These are phyloP conservation scores for Hermaeophaga mercurialis DNA, from an alignment of 2,888 invertebrate genomes.

Conservation along the genomic window DNA sequence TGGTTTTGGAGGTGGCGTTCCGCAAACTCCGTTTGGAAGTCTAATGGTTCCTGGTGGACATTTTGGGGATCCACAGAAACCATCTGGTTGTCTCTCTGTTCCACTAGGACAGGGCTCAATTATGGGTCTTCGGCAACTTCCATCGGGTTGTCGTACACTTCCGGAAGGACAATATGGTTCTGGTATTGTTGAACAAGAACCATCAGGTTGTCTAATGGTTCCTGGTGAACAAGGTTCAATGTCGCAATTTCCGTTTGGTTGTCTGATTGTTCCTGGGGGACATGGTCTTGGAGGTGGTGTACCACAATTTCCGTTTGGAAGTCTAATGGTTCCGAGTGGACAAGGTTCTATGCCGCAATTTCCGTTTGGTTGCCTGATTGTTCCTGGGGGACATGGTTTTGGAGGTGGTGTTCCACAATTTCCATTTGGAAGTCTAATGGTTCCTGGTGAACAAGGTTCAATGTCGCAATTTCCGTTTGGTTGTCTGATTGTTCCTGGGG, in stretches of 20 bases:
- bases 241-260: constrained; percentile 22
- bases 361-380: constrained; percentile 25
- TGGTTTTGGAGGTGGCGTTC: constrained; percentile 1
- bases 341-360: constrained; percentile 21
- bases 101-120: constrained; percentile 34
- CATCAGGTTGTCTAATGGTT: constrained; percentile 16
- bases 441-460: constrained; percentile 18
- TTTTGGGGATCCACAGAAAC: constrained; percentile 17
- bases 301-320: constrained; percentile 19
- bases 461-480: constrained; percentile 27
- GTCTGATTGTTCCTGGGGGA: constrained; percentile 23
- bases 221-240: constrained; percentile 29
- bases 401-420: constrained; percentile 11
- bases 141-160: constrained; percentile 15
- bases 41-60: constrained; percentile 31
- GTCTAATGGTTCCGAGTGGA: constrained; percentile 28
- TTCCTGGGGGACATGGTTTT: constrained; percentile 32
- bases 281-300: constrained; percentile 23
- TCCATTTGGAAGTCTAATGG: constrained; percentile 11
- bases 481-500: constrained; percentile 19
- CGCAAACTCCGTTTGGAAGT: constrained; percentile 22
- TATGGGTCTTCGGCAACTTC: constrained; percentile 20
- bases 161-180: constrained; percentile 12
- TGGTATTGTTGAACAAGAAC: constrained; percentile 14
- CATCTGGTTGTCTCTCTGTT: constrained; percentile 20